Base-by-base conservation (phyloP, 1,140 invertebrate species). In the Kradibia gibbosae region DNA sequence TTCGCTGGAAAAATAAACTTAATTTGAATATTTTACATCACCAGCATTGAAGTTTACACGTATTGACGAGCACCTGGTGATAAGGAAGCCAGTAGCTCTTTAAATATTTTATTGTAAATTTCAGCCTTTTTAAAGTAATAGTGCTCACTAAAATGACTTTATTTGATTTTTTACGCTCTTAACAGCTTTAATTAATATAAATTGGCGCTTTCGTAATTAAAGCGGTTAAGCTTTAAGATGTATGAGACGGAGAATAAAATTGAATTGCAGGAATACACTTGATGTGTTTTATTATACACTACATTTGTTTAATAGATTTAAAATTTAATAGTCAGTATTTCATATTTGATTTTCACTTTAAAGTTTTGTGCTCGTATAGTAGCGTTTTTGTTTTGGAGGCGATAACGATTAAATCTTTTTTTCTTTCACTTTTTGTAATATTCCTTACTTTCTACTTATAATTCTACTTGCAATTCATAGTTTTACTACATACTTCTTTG, bases 11-110 rank as follows among this genome's bases (percentile, higher is more conserved):
- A 67, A 78, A 53, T 62, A 78, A 78, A 78, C 76, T 78, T 48
- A 65, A 70, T 78, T 78, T 53, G 39, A 78, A 78, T 78, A 53
- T 77, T 60, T 77, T 73, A 53, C 75, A 48, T 77, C 42, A 77
- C 39, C 42, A 34, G 57, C 15, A 34, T 25, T 62, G 4, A 5
- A 7, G 31, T 60, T 13, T 36, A 11, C 10, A 60, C 7, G 31
- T 39, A 57, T 57, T 13, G 57, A 11, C 5, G n/a, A 22, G 42
- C 39, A 70, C 67, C 39, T 70, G 60, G 60, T 2, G 17, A 0
- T 17, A 36, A 65, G 60, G 36, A 17, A 17, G 31, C 60, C 1
- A 65, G 31, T 65, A 36, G 39, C 39, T 70, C 39, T n/a, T 70
- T 70, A 45, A 70, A 70, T 70, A 70, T 70, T 70, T 70, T n/a